Base-by-base conservation (phyloP, 2,888 invertebrate species). In the Drosophila formosana region DNA sequence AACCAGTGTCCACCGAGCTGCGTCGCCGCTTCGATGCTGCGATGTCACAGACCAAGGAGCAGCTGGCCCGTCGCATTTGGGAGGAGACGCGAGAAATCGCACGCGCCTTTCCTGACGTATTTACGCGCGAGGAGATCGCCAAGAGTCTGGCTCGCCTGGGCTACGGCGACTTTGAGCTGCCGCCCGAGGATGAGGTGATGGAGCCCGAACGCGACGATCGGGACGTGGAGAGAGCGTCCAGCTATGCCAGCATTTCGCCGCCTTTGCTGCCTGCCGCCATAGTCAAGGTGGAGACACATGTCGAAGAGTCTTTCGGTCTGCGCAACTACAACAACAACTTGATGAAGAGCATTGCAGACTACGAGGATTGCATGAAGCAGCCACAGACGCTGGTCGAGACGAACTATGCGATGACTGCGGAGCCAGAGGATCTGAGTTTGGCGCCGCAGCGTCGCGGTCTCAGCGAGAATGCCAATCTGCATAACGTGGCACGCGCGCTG, bases 31-130 rank as follows among this genome's bases (percentile, higher is more conserved):
- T 84, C 49, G 83, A 78, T 41, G 73, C 71, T 1, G 78, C 79
- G 49, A 80, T 81, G 77, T 62, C 65, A n/a, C 90, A 89, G 45
- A 88, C 71, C 62, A 91, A 90, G 57, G 91, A 91, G 52, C 86
- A 90, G n/a, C 64, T 91, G 26, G 91, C 90, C 0, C 89, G 88
- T 0, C 90, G 91, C 58, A 91, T 91, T 43, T 91, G 90, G 88
- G 89, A 90, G 63, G 91, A 91, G 61, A 91, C 91, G 0, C 89
- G 91, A 1, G 91, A 91, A 30, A 91, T 91, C 8, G 91, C 91
- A 0, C 88, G 89, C 0, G 90, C 91, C n/a, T 91, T 91, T 75
- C 91, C 91, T 3, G 91, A 91, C 62, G 91, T 91, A 0, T 91
- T 91, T 4, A 91, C 91, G 1, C 86, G 91, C 11, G 91, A 91